Base-by-base conservation (phyloP, 2,113 vertebrate genomes). In the Etia nguti region DNA sequence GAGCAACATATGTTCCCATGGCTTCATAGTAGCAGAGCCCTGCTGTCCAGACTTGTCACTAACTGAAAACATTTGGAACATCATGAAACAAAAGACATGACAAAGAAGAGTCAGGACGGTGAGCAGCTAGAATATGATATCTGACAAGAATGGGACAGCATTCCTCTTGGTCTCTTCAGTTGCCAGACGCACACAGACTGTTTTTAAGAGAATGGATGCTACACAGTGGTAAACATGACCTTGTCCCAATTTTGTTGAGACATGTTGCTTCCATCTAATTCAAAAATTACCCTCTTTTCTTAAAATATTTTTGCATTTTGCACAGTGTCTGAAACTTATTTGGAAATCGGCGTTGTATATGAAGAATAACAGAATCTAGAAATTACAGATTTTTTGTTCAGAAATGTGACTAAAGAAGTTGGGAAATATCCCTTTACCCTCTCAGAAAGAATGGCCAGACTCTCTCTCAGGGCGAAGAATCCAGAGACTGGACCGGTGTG, bases 381-480 rank as follows among this genome's bases (percentile, higher is more conserved):
- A 43, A 73, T 70, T 16, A 43, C 38, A 46, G 38, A 2, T 26
- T 70, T 16, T 70, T 43, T 43, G n/a, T 70, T 70, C 65, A 70
- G 38, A 48, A 77, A 50, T 3, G 10, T 50, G 43, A 31, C 70
- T 3, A 20, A 80, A 50, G 80, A 52, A 79, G 38, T 68, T 8
- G 10, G 65, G 22, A 68, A 85, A 77, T 83, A 16, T 29, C 3
- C 1, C 2, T 94, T 96, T 92, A 99, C 99, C 97, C 59, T 92
- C 73, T 99, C 98, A 0, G 86, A 96, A 6, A 99, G 86, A 83
- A 98, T 92, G 7, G 98, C 97, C 92, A 99, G 94, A 91, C 97
- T 96, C 92, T 99, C 99, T 88, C 99, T 95, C 86, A 99, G 93
- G 82, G 96, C 88, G 59, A 97, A 98, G 92, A 99, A 96, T 85